A percentile compares a stretch with the other conserved stretches of the same genome.
Conservation (phyloP, 2,797 vertebrate species). For the Tapera naevia region DNA sequence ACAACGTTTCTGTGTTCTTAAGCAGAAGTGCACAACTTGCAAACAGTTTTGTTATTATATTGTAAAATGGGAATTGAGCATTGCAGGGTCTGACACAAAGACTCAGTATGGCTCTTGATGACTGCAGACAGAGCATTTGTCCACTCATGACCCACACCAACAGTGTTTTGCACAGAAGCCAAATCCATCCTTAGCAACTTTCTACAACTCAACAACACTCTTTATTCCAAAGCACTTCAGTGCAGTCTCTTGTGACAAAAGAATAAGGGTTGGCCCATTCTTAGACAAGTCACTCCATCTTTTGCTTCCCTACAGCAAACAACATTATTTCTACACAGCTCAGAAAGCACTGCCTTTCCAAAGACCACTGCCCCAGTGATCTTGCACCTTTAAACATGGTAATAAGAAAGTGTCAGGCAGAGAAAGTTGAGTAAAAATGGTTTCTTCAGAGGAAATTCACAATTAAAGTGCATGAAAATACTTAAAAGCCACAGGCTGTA, state of each 20-base stretch:
- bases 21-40: neutral
- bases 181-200: neutral
- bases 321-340: neutral
- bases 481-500: conserved; percentile 31
- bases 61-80: neutral
- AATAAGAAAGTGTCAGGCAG: conserved; percentile 8
- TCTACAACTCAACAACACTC: neutral
- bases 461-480: conserved; percentile 23
- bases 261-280: neutral
- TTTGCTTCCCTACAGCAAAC: neutral
- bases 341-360: neutral
- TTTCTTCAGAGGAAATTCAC: conserved; percentile 27
- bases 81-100: neutral
- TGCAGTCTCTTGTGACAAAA: neutral
- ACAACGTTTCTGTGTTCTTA: neutral
- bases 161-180: neutral
- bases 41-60: neutral
- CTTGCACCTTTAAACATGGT: neutral
- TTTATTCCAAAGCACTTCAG: conserved; percentile 21
- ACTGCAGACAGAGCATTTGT: neutral
- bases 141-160: neutral
- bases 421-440: conserved; percentile 12
- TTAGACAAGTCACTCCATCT: neutral
- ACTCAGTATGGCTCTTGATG: neutral
- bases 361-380: neutral